phyloP scores from a whole-genome alignment of 30 jellyfish, hydroid and myxozoan species.

The Aurelia coerulea region DNA sequence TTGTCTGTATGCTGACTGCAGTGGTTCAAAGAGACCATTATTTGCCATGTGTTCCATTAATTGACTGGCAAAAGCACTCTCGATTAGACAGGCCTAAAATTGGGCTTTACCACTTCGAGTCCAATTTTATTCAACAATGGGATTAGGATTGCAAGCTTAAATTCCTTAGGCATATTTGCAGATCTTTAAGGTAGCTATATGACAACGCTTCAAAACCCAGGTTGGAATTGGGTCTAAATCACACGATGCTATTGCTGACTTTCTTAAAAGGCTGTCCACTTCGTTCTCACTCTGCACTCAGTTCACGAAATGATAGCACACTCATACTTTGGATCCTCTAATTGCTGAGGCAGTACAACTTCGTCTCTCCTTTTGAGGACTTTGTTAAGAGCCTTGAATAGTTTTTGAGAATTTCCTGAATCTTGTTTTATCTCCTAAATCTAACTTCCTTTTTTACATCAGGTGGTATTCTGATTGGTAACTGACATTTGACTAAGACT shows the following conservation, averaged over 20 bases:
- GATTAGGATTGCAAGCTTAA: conserved; percentile 36
- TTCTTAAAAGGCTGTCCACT: neutral
- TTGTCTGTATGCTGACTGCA: conserved; percentile 58
- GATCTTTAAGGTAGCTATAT: conserved; percentile 55
- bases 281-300: neutral
- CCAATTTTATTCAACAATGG: conserved; percentile 44
- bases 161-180: conserved; percentile 67
- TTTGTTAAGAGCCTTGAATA: too few relatives aligned
- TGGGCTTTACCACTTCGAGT: conserved; percentile 63
- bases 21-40: conserved; percentile 60
- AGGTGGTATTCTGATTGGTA: too few relatives aligned
- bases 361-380: too few relatives aligned
- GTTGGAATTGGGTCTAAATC: neutral
- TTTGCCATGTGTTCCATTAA: neutral
- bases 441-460: too few relatives aligned
- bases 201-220: conserved; percentile 51
- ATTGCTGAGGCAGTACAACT: neutral
- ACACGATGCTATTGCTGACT: neutral
- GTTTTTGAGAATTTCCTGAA: too few relatives aligned
- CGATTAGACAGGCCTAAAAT: conserved; percentile 55
- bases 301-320: conserved; percentile 9
- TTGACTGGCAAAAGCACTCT: too few relatives aligned
- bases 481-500: too few relatives aligned
- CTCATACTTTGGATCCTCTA: conserved; percentile 41
- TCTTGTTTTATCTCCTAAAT: too few relatives aligned